Evolutionary conservation across 2,888 invertebrate genomes (phyloP).

Genomic region (Drosophila subquinaria): DNA sequence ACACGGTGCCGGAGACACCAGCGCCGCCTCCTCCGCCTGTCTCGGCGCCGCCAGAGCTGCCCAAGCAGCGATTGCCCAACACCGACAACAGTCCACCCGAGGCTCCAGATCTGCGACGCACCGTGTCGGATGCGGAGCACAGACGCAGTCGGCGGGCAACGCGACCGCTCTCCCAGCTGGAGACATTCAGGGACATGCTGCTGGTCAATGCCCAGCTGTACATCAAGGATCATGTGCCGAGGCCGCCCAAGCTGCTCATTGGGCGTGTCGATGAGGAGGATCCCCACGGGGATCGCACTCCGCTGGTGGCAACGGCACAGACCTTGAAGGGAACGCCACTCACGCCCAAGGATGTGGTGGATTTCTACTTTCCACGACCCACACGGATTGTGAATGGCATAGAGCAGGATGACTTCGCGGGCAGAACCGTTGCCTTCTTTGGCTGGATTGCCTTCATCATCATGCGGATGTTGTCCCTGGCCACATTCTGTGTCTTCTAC

Average conservation of each 20-base stretch:
- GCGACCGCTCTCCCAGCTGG: slow-evolving; percentile 78
- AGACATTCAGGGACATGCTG: slow-evolving; percentile 85
- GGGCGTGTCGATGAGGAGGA: slow-evolving; percentile 85
- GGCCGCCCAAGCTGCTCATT: slow-evolving; percentile 85
- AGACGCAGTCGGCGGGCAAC: slow-evolving; percentile 59
- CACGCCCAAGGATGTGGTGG: slow-evolving; percentile 79
- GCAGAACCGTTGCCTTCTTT: slow-evolving; percentile 89
- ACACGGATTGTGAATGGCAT: slow-evolving; percentile 88
- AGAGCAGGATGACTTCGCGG: slow-evolving; percentile 91
- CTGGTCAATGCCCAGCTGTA: slow-evolving; percentile 87
- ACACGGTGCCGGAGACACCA: slow-evolving; percentile 85
- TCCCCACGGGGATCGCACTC: slow-evolving; percentile 59
- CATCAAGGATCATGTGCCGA: slow-evolving; percentile 87
- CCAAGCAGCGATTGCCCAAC: slow-evolving; percentile 34
- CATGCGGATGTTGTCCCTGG: slow-evolving; percentile 90
- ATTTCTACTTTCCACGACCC: slow-evolving; percentile 85
- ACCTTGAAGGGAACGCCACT: slow-evolving; percentile 57
- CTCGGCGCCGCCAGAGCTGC: slow-evolving; percentile 60
- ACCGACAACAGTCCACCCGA: slow-evolving; percentile 34
- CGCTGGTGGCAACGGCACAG: slow-evolving; percentile 34
- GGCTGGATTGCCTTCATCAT: slow-evolving; percentile 92
- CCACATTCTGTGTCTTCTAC: slow-evolving; percentile 90
- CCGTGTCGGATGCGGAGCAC: slow-evolving; percentile 57
- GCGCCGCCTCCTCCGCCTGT: slow-evolving; percentile 86
- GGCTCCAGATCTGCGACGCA: slow-evolving; percentile 62